These are phyloP conservation scores for Urechis unicinctus DNA, from an alignment of 2,888 invertebrate genomes.

Conservation along the genomic window DNA sequence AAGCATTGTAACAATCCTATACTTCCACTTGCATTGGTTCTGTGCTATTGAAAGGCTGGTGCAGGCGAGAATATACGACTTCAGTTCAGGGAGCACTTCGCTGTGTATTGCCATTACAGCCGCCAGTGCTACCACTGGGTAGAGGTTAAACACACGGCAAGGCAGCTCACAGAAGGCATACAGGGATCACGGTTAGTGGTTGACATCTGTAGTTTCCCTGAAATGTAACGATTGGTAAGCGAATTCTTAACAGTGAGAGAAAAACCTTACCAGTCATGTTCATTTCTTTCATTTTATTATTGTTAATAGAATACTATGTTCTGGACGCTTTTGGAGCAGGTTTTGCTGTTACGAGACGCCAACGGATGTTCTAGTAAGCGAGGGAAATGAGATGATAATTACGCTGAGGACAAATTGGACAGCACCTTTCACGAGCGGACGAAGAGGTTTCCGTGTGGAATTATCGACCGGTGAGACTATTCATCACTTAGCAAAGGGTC, in stretches of 20 bases:
- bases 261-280: no score
- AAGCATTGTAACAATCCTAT: no score
- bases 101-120: background rate
- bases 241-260: no score
- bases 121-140: background rate
- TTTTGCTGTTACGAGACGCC: constrained; percentile 14
- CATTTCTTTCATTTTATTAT: no score
- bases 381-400: constrained; percentile 9
- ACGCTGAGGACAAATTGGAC: constrained; percentile 10
- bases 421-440: background rate
- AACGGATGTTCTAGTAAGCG: background rate
- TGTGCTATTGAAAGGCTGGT: no score
- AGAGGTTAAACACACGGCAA: background rate
- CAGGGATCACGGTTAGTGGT: constrained; percentile 3
- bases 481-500: no score
- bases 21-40: no score
- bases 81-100: background rate
- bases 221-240: no score
- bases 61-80: background rate
- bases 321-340: no score
- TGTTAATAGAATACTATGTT: no score
- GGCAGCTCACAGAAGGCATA: background rate
- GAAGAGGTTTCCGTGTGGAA: background rate
- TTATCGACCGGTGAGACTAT: no score
- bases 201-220: no score